A percentile compares a stretch with the other conserved stretches of the same genome.
phyloP scores from a whole-genome alignment of 2,888 invertebrate genomes.

The Spisula solida region DNA sequence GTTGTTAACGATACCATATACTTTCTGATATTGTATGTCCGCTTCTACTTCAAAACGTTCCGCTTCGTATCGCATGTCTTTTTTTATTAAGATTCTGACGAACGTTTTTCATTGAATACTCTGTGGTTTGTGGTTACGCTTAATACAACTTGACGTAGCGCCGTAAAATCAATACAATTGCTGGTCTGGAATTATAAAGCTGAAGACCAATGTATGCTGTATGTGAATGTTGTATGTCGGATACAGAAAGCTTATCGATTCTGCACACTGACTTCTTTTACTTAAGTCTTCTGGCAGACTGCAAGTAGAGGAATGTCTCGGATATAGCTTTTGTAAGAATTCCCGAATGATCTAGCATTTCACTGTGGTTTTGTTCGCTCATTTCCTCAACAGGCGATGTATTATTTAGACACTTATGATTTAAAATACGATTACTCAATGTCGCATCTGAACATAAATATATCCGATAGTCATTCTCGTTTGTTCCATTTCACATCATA shows the following conservation, averaged over 20 bases:
- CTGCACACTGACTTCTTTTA: conserved; percentile 4
- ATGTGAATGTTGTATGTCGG: background rate
- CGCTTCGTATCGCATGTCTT: background rate
- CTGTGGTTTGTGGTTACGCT: background rate
- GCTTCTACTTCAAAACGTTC: background rate
- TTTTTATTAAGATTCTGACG: background rate
- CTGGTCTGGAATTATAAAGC: background rate
- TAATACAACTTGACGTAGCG: conserved; percentile 15
- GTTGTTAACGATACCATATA: background rate
- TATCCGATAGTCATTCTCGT: background rate
- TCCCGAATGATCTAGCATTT: background rate
- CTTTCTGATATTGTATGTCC: background rate
- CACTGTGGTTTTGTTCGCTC: background rate
- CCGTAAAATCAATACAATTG: conserved; percentile 21
- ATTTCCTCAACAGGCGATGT: background rate
- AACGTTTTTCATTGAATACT: background rate
- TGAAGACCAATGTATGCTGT: background rate
- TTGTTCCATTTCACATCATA: background rate
- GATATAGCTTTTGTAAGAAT: background rate
- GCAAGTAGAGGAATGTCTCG: background rate
- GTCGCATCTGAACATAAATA: background rate
- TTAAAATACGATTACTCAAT: background rate
- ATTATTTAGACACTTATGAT: background rate
- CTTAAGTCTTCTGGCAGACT: background rate
- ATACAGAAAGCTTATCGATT: conserved; percentile 11